These are phyloP conservation scores for Mirounga angustirostris DNA, from an alignment of 2,113 vertebrate species.

Conservation along the genomic window DNA sequence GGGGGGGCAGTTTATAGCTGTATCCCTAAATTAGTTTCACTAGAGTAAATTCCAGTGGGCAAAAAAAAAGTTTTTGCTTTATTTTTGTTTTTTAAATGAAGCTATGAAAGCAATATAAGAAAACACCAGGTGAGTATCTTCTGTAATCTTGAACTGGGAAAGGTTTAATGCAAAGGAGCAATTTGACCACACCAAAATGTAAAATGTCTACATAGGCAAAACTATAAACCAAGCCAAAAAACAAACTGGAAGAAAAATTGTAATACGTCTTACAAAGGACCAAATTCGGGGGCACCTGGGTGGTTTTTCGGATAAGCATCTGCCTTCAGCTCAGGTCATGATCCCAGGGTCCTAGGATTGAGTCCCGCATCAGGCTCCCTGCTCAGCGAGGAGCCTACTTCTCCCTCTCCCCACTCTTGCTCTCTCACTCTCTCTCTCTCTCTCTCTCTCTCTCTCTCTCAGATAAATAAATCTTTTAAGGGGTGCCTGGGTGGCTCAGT, in stretches of 20 bases:
- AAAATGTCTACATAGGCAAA: background rate
- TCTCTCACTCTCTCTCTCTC: background rate
- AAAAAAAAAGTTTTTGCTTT: background rate
- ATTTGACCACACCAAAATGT: conserved; percentile 31
- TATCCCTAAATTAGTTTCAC: conserved; percentile 42
- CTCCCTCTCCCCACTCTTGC: no score
- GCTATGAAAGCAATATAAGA: conserved; percentile 20
- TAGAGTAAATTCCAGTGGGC: conserved; percentile 3
- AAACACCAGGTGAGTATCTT: background rate
- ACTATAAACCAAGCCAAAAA: background rate
- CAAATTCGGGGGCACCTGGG: background rate
- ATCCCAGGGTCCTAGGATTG: no score
- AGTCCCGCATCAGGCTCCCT: no score
- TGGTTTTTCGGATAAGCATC: no score
- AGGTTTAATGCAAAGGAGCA: background rate
- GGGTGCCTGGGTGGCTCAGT: no score
- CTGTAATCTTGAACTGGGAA: conserved; percentile 41
- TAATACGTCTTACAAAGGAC: conserved; percentile 33
- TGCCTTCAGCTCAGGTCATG: no score
- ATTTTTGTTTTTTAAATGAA: conserved; percentile 45
- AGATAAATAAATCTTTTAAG: background rate
- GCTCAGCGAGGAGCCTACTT: no score
- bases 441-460: background rate
- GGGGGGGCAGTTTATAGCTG: background rate
- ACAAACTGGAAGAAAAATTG: background rate